These are phyloP conservation scores for Priocnemis perturbator DNA, from an alignment of 2,888 invertebrate genomes.

Conservation along the genomic window DNA sequence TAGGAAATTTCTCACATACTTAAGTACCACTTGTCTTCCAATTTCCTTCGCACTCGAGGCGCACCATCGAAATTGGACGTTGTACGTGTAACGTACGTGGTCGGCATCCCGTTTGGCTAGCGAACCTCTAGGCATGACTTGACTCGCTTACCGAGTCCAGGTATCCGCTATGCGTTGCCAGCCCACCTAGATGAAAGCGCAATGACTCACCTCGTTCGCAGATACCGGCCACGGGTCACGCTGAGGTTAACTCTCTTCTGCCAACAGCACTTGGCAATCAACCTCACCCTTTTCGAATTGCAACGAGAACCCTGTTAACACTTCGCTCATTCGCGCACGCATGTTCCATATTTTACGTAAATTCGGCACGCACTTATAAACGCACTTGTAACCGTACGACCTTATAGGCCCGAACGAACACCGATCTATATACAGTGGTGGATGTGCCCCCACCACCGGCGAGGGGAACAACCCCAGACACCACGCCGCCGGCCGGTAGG, in stretches of 20 bases:
- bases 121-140: conserved; percentile 38
- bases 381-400: no score
- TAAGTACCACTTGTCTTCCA: no score
- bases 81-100: conserved; percentile 43
- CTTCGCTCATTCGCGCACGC: no score
- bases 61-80: conserved; percentile 13
- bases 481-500: no score
- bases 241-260: conserved; percentile 37
- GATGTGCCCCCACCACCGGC: no score
- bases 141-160: conserved; percentile 54
- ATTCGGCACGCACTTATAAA: no score
- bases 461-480: no score
- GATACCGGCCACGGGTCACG: conserved; percentile 44
- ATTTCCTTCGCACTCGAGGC: no score
- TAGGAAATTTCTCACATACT: no score
- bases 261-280: conserved; percentile 2
- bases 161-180: conserved; percentile 50
- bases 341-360: no score
- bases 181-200: conserved; percentile 55
- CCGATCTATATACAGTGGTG: no score
- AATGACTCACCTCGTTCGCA: conserved; percentile 51
- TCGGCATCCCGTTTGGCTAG: conserved; percentile 50
- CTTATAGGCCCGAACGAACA: no score
- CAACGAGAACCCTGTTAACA: neutral
- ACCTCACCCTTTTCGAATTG: neutral